Percentiles rank a stretch among this genome's conserved stretches.
phyloP scores from a whole-genome alignment of 2,113 vertebrate genomes.

The Pseudonaja textilis region DNA sequence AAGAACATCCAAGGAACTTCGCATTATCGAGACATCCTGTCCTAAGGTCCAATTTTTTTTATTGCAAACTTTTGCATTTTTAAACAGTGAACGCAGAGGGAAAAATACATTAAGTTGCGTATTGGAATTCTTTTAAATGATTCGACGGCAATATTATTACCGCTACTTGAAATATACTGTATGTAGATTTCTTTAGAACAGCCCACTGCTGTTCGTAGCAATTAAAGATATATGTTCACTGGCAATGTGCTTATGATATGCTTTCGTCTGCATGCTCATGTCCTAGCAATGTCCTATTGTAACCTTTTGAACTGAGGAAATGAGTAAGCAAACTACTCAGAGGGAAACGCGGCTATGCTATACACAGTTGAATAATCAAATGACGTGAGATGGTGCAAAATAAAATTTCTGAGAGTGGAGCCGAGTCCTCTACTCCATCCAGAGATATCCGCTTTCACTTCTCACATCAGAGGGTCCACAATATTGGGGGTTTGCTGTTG shows the following conservation, averaged over 20 bases:
- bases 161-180: not conserved
- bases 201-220: not conserved
- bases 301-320: conserved; percentile 30
- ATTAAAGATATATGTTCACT: not conserved
- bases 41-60: not conserved
- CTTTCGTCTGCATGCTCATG: not conserved
- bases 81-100: not conserved
- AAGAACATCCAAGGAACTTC: not conserved
- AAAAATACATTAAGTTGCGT: not conserved
- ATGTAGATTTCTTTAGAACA: not conserved
- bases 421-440: not conserved
- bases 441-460: not conserved
- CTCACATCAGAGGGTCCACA: not conserved
- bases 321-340: not conserved
- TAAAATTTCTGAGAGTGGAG: not conserved
- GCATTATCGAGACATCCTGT: not conserved
- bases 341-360: not conserved
- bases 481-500: not conserved
- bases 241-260: conserved; percentile 20
- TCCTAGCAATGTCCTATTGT: not conserved
- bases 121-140: not conserved
- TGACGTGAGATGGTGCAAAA: not conserved
- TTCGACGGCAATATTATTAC: not conserved
- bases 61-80: not conserved
- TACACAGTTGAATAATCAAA: not conserved